These are phyloP conservation scores for Chaenogobius annularis DNA, from an alignment of 2,113 vertebrate species.

Conservation along the genomic window DNA sequence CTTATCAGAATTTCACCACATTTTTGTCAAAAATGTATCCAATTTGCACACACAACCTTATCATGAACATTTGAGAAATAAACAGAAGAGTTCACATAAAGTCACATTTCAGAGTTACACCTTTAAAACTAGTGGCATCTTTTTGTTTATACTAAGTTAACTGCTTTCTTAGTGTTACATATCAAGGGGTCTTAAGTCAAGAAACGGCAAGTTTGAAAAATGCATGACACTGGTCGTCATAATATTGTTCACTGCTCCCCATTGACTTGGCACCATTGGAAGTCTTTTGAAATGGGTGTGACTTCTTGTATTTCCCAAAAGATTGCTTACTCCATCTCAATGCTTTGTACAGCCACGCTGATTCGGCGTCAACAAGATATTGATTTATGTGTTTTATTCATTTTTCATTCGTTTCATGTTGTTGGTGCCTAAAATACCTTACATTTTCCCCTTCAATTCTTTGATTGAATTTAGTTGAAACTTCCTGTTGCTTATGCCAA, in stretches of 20 bases:
- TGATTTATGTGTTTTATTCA: not conserved
- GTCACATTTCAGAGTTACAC: not conserved
- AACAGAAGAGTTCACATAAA: not conserved
- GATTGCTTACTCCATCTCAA: not conserved
- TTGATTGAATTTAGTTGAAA: too few species aligned
- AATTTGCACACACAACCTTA: not conserved
- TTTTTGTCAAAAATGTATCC: not conserved
- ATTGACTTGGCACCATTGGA: not conserved
- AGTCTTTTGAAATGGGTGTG: not conserved
- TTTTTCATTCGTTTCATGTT: not conserved
- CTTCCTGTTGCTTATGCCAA: too few species aligned
- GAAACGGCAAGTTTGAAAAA: not conserved
- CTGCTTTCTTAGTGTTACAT: not conserved
- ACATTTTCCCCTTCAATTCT: too few species aligned
- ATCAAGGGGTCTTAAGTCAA: not conserved
- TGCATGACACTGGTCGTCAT: not conserved
- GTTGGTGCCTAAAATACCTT: not conserved
- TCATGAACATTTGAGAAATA: not conserved
- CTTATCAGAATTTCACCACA: too few species aligned
- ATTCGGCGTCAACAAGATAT: not conserved
- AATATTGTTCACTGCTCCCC: constrained; percentile 3
- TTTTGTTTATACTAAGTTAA: not conserved
- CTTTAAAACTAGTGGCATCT: not conserved
- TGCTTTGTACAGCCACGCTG: not conserved
- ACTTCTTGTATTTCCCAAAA: not conserved